phyloP scores from a whole-genome alignment of 2,888 invertebrate genomes.

The Mesorhabditis spiculigera region DNA sequence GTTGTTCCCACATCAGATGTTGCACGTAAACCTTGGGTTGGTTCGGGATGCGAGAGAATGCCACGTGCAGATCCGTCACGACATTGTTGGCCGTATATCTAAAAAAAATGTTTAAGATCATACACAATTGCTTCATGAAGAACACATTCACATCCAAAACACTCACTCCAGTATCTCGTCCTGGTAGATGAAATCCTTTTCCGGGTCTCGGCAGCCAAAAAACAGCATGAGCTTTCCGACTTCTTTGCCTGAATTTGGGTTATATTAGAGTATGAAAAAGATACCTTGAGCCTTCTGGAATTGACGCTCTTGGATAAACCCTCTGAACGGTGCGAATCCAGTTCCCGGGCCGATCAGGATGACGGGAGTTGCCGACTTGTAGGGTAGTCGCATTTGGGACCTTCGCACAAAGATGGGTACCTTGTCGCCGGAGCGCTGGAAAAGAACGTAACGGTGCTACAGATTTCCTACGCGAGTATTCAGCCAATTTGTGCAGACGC shows the following conservation, averaged over 20 bases:
- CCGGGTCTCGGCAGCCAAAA: conserved; percentile 87
- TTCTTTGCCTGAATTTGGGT: conserved; percentile 68
- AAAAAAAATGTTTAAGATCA: not conserved
- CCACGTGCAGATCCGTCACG: conserved; percentile 71
- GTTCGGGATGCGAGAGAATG: conserved; percentile 79
- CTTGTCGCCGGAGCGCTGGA: conserved; percentile 24
- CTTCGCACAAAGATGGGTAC: conserved; percentile 90
- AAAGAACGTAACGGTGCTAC: conserved; percentile 51
- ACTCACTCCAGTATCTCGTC: conserved; percentile 73
- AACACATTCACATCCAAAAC: no score
- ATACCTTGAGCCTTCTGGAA: conserved; percentile 71
- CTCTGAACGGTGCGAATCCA: conserved; percentile 94
- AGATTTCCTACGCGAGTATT: conserved; percentile 66
- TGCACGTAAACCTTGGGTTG: conserved; percentile 76
- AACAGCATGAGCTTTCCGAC: conserved; percentile 89
- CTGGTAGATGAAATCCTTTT: conserved; percentile 83
- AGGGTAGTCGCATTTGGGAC: conserved; percentile 93
- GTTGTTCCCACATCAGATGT: conserved; percentile 78
- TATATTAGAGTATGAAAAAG: conserved; percentile 10
- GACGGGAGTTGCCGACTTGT: conserved; percentile 82
- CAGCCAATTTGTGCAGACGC: conserved; percentile 91
- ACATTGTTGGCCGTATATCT: conserved; percentile 60
- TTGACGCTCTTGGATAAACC: conserved; percentile 92
- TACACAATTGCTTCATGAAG: no score
- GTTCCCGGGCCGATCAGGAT: conserved; percentile 99